Base-by-base conservation (phyloP, 2,888 invertebrate genomes). In the Anthrax anthrax region DNA sequence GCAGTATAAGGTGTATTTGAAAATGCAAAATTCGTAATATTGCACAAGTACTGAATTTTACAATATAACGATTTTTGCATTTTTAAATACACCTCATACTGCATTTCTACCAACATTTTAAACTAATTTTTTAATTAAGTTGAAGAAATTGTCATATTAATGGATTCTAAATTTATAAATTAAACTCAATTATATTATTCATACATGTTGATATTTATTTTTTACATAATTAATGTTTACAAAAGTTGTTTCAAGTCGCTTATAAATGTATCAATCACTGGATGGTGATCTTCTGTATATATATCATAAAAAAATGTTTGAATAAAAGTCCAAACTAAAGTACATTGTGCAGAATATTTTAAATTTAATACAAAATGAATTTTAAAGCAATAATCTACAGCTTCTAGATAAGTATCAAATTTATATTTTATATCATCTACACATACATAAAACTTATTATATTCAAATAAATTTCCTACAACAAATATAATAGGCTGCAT, bases 311-410 rank as follows among this genome's bases (percentile, higher is more conserved):
- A 23, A 16, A 37, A 43, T 37, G 37, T 43, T 37, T 43, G 27
- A 2, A 43, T 37, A 8, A 43, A 43, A 19, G 27, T 27, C 43
- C 43, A 43, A 37, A 43, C 43, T 23, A n/a, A 6, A 43, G 13
- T 19, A 37, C 43, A 19, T 37, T 18, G 16, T n/a, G 14, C 27
- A 18, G 43, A 27, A 27, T 43, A 43, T 19, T 27, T 43, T 27
- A 43, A 43, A 43, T 37, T 37, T 16, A 43, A 37, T 13, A 37
- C 43, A 37, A 19, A 37, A n/a, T 37, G n/a, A 16, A 43, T 6
- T 17, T 43, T 43, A 37, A 43, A 43, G 14, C 37, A 43, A 17
- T 43, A 43, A n/a, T 43, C 37, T 14, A 43, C 8, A 18, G 43
- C 43, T 37, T 36, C 43, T 19, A 43, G 16, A 43, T 43, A 43